phyloP scores from a whole-genome alignment of 1,140 invertebrate species.

The Rhyzopertha dominica region DNA sequence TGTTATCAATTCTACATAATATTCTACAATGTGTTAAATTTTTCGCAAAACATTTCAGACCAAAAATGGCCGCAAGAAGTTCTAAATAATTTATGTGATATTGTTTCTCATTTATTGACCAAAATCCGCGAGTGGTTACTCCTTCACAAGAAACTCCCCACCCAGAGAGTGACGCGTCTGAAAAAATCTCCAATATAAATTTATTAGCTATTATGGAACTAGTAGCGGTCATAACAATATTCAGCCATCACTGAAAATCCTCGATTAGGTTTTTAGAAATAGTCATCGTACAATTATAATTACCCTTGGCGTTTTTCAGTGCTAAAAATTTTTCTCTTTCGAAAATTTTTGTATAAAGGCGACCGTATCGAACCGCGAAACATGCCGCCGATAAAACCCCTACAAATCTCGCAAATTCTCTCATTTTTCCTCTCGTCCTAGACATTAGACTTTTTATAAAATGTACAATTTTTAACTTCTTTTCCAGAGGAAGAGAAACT shows the following conservation, averaged over 20 bases:
- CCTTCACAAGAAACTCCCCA: slow-evolving; percentile 28
- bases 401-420: no score
- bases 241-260: slow-evolving; percentile 32
- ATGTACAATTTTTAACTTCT: no score
- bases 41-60: slow-evolving; percentile 22
- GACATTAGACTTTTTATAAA: no score
- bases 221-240: slow-evolving; percentile 17
- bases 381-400: no score
- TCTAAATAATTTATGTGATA: slow-evolving; percentile 28
- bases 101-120: slow-evolving; percentile 9
- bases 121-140: slow-evolving; percentile 22
- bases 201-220: slow-evolving; percentile 18
- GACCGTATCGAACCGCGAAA: no score
- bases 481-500: no score
- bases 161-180: slow-evolving; percentile 30
- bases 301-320: no score
- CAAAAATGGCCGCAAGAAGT: slow-evolving; percentile 24
- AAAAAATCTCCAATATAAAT: slow-evolving; percentile 26
- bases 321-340: no score
- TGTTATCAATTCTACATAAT: slow-evolving; percentile 10
- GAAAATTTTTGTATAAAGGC: no score
- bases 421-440: no score
- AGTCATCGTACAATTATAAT: no score
- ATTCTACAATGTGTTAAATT: neutral
- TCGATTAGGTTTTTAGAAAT: no score